Base-by-base conservation (phyloP, 2,797 vertebrate genomes). In the Danio albolineatus region DNA sequence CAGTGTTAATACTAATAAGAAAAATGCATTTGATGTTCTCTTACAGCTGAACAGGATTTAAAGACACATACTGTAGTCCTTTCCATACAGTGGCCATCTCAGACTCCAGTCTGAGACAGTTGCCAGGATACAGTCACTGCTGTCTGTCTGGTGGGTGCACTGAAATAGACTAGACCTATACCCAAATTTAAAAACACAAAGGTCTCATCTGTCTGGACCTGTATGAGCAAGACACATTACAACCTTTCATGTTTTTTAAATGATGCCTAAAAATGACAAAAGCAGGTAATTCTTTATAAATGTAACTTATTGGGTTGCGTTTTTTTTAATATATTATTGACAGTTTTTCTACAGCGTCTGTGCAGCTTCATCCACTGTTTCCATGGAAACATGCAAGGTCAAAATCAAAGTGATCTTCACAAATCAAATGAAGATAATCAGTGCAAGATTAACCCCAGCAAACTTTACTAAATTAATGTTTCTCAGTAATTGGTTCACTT, bases 91-190 rank as follows among this genome's bases (percentile, higher is more conserved):
- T 39, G 48, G 10, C 46, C 28, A 12, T 17, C 46, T 51, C 46
- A n/a, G 65, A 51, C 66, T 10, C 5, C 19, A 48, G 5, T 69
- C 49, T 36, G n/a, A n/a, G n/a, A 77, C 82, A n/a, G 19, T 93
- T 91, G 91, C 93, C 90, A 87, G 89, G 92, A 89, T 89, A 91
- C 90, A 1, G 78, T 83, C 84, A 84, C 86, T 84, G 84, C 84
- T 85, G 84, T 84, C 85, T 85, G 59, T 59, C 66, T 76, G 61
- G 79, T 71, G 49, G 67, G 65, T 74, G 66, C 65, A n/a, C 61
- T 53, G 60, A 85, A 4, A 80, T 92, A 80, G 86, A 90, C 91
- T 87, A 39, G n/a, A 21, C 21, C 46, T n/a, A n/a, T 44, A 65
- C 19, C n/a, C 4, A 21, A 14, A 65, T 64, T 10, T 0, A 2